Conservation (phyloP, 23 tunicate species). For the Phallusia fumigata region DNA sequence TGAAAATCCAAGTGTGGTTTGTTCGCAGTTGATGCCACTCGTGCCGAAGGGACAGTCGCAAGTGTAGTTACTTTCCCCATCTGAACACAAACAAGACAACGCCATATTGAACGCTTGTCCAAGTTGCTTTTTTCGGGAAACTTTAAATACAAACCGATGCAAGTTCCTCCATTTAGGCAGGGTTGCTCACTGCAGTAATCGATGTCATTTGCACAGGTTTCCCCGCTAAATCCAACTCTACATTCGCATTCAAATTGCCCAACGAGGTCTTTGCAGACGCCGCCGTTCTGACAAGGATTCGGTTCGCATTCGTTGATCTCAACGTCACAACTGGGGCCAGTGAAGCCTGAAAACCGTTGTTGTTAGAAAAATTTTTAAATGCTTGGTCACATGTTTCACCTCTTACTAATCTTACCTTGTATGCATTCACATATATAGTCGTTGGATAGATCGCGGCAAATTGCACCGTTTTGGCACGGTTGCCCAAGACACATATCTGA, state of each 20-base stretch:
- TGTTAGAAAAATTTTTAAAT: neutral
- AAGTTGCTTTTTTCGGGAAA: no score
- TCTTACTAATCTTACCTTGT: constrained; percentile 43
- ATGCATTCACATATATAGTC: constrained; percentile 42
- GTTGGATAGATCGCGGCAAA: constrained; percentile 42
- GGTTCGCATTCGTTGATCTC: constrained; percentile 65
- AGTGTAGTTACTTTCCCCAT: constrained; percentile 10
- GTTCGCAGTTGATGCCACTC: constrained; percentile 53
- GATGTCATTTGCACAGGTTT: constrained; percentile 41
- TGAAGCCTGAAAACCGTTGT: constrained; percentile 34
- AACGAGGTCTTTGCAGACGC: constrained; percentile 44
- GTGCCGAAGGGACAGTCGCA: constrained; percentile 73
- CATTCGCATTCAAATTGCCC: constrained; percentile 47
- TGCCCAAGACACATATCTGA: constrained; percentile 56
- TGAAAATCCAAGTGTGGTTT: constrained; percentile 57
- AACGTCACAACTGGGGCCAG: constrained; percentile 46
- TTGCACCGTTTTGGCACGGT: constrained; percentile 69
- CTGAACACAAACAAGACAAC: no score
- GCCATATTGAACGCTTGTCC: no score
- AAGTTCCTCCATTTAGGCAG: constrained; percentile 71
- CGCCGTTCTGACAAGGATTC: constrained; percentile 48
- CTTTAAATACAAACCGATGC: constrained; percentile 34
- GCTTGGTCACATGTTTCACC: neutral
- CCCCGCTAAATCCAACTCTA: constrained; percentile 28
- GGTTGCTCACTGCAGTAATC: constrained; percentile 57